Base-by-base conservation (phyloP, 2,797 vertebrate species). In the Ceryle rudis region DNA sequence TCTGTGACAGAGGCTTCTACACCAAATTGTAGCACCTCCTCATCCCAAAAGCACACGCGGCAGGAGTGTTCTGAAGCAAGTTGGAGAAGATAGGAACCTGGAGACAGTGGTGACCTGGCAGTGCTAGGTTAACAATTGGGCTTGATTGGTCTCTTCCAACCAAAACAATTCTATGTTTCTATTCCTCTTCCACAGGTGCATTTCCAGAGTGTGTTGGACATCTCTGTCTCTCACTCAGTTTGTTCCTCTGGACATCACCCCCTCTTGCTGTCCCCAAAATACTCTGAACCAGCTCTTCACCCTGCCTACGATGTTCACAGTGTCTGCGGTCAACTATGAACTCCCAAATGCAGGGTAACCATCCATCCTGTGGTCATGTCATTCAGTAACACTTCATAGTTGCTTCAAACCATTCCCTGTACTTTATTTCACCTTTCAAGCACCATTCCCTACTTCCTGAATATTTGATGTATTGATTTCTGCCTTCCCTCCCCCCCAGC, bases 391-490 rank as follows among this genome's bases (percentile, higher is more conserved):
- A 51, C n/a, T 33, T 75, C 39, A 33, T 12, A 78, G 61, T 14
- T 69, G 26, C 52, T 84, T 92, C 67, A 52, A 23, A 46, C 39
- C 57, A 42, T 82, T 92, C 64, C 33, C 25, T 62, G 26, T 57
- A 39, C 62, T 87, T 85, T 51, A 67, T 91, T 78, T 82, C 42
- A 42, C 65, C 64, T 60, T 64, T 55, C 25, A 62, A 81, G 44
- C 35, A 46, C 33, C 54, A 44, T 33, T 89, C 41, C 18, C 72
- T 25, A 18, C 33, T 31, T 33, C 81, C 35, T 91, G 92, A 89
- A 93, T 91, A 87, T 81, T 86, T 87, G 20, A n/a, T n/a, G n/a
- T n/a, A n/a, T n/a, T n/a, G n/a, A 93, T 89, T 91, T 82, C 47
- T 12, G 2, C 22, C 70, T 25, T 18, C n/a, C 5, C 23, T 42